Base-by-base conservation (phyloP, 2,113 vertebrate species). In the Maccullochella peelii region DNA sequence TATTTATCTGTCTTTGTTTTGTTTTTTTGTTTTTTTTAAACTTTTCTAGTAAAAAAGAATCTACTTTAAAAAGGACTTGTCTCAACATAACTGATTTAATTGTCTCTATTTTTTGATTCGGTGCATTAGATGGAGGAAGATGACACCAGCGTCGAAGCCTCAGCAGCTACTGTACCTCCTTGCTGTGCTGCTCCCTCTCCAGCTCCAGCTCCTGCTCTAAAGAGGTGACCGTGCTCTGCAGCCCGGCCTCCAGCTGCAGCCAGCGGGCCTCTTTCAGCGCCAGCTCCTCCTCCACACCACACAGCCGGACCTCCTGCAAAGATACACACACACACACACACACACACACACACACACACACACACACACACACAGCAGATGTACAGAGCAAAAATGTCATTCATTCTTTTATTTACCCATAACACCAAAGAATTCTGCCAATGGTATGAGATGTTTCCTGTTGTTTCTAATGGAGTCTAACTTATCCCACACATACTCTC, bases 121-220 rank as follows among this genome's bases (percentile, higher is more conserved):
- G 15, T 55, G 27, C 40, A 42, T 52, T 5, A 30, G 2, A 40
- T 12, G 63, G 71, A 44, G 21, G 58, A 38, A 21, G 12, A 23
- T 1, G 25, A 55, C 59, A 23, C 0, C 71, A 8, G 50, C 25
- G 8, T 5, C 16, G 50, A 27, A 58, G 65, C 40, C 1, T 67
- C 30, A 33, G 55, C 3, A 1, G n/a, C 18, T 66, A 14, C 15
- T 50, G 36, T 84, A 96, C 95, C 94, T 96, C 95, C 65, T 68
- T 87, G 78, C 87, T 88, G 85, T 95, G 94, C 77, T 92, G 92
- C 63, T 93, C 92, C 77, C 77, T 92, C 85, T 95, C 93, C 89
- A 85, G 55, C 79, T 95, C 92, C 82, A 95, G 82, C 89, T 97
- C 94, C 87, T 89, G 80, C 87, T 95, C 95, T 36, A 97, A 86